These are phyloP conservation scores for Caenorhabditis sp. DNA, from an alignment of 2,888 invertebrate genomes.

Conservation along the genomic window DNA sequence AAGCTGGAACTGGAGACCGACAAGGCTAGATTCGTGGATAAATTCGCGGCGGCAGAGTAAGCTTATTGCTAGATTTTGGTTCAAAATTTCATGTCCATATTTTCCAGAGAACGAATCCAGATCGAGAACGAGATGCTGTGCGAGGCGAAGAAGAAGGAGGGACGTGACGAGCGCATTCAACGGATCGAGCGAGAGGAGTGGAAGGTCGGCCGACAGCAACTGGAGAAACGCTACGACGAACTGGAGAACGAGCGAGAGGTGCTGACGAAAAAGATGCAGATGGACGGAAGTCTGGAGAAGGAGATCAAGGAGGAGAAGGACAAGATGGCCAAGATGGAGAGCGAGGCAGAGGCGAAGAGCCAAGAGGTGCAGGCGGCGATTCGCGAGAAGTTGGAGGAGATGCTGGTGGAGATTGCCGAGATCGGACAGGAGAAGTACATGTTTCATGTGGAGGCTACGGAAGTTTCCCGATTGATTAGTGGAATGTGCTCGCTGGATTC, in stretches of 20 bases:
- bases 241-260: constrained; percentile 42
- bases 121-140: constrained; percentile 25
- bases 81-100: not conserved
- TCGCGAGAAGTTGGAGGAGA: constrained; percentile 9
- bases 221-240: constrained; percentile 37
- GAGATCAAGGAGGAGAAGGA: constrained; percentile 33
- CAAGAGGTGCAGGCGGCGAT: not conserved
- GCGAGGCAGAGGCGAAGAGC: constrained; percentile 1
- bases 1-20: constrained; percentile 40
- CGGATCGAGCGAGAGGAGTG: constrained; percentile 42
- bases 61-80: not conserved
- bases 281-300: constrained; percentile 38
- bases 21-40: constrained; percentile 11
- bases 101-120: constrained; percentile 33
- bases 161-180: constrained; percentile 30
- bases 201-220: constrained; percentile 23
- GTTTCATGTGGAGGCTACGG: constrained; percentile 5
- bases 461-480: no score
- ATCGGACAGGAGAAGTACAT: constrained; percentile 30
- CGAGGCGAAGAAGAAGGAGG: constrained; percentile 38
- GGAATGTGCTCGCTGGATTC: no score
- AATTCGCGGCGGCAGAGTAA: constrained; percentile 31
- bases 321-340: not conserved
- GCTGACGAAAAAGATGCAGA: constrained; percentile 29
- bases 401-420: not conserved